Evolutionary conservation across 2,113 vertebrate genomes (phyloP).

Genomic region (Tenebrosternarchus preto): DNA sequence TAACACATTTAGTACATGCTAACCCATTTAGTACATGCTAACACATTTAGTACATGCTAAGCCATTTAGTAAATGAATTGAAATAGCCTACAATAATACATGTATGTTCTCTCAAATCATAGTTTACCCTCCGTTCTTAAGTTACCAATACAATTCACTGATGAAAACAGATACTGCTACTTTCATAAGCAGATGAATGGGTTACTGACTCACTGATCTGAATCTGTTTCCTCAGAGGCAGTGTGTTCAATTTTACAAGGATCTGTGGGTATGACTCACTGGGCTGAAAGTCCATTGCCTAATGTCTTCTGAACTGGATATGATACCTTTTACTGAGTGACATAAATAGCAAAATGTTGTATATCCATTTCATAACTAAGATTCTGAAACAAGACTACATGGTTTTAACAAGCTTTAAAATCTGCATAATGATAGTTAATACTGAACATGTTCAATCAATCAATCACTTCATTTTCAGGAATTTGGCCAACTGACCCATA

Average conservation of each 20-base stretch:
- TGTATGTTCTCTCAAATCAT: conserved; percentile 4
- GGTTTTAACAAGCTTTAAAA: background rate
- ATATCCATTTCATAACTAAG: conserved; percentile 14
- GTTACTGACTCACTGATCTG: conserved; percentile 26
- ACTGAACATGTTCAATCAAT: conserved; percentile 31
- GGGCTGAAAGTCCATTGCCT: conserved; percentile 36
- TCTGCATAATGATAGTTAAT: conserved; percentile 56
- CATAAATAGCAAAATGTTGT: conserved; percentile 22
- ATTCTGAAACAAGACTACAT: background rate
- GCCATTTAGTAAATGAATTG: conserved; percentile 11
- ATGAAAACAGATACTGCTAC: background rate
- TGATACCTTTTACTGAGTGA: conserved; percentile 26
- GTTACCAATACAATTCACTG: background rate
- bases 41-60: too few species aligned
- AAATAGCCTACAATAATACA: conserved; percentile 17
- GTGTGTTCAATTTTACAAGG: conserved; percentile 32
- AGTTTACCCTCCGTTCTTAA: background rate
- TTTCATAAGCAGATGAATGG: conserved; percentile 6
- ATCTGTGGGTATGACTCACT: conserved; percentile 41
- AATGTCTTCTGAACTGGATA: conserved; percentile 28
- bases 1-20: conserved; percentile 3
- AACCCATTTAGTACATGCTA: conserved; percentile 1
- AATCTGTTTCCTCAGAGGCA: conserved; percentile 22
- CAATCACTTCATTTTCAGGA: too few species aligned
- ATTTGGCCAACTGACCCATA: too few species aligned